Evolutionary conservation across 2,113 vertebrate species (phyloP), one percentile per base, ranked within the genome.

Genomic region (Cranoglanis bouderius): DNA sequence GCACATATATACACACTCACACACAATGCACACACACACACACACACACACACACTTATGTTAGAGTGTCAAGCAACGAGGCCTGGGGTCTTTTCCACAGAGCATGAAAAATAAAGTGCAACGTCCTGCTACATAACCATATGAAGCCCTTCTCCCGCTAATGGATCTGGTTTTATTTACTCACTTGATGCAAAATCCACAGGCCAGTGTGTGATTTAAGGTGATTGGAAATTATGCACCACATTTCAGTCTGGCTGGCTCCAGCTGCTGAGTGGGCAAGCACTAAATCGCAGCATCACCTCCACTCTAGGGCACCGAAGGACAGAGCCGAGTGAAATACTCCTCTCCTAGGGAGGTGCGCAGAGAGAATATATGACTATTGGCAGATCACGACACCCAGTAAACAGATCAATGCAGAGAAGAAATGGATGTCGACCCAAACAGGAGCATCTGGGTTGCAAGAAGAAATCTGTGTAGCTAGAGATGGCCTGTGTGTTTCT

Each of bases 191-290:
- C 46, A 77, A 67, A 75, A 85, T n/a, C 82, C 24, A 67, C 38
- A 35, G 67, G 75, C 78, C 32, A 87, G 59, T 75, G 16, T 75
- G 38, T 90, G 86, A 91, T 90, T 90, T 91, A 88, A 75, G 72
- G 67, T 74, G 89, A 91, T 90, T 91, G 87, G 89, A 90, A 90
- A 90, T 87, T 88, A 72, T 85, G 88, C 77, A 21, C 61, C 59
- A 57, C 61, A 87, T 88, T 84, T 85, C 75, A 80, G 74, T 78
- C 59, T 46, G 77, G 53, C 61, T 74, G 53, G 43, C 24, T 72
- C 75, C 72, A 65, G 81, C 38, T 55, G 89, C 91, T 91, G 90
- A 90, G 90, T 89, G 77, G 24, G 91, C 87, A 91, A 24, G 72
- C 88, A 43, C 61, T 91, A 90, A 90, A 90, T 90, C 84, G 85